A percentile compares a stretch with the other conserved stretches of the same genome.
Evolutionary conservation across 2,113 vertebrate genomes (phyloP).

Genomic region (Lepus timidus): DNA sequence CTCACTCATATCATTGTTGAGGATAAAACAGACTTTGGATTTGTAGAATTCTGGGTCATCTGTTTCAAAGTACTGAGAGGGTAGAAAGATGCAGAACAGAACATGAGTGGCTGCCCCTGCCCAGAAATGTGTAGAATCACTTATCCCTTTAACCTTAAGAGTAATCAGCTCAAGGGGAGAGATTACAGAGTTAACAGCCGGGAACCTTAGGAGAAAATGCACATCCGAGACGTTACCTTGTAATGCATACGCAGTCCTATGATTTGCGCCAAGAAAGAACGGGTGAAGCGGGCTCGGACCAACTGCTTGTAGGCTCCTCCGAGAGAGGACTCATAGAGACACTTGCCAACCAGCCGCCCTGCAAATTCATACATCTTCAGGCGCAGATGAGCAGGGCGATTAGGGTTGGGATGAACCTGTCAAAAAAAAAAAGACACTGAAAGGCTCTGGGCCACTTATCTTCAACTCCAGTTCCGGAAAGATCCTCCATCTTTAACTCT

Average conservation of each 20-base stretch:
- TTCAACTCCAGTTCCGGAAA: slow-evolving; percentile 43
- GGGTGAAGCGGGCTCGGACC: slow-evolving; percentile 97
- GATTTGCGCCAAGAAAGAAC: slow-evolving; percentile 98
- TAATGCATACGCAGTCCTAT: slow-evolving; percentile 99
- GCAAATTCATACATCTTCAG: slow-evolving; percentile 98
- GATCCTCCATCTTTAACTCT: background rate
- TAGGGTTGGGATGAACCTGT: slow-evolving; percentile 97
- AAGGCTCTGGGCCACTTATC: slow-evolving; percentile 33
- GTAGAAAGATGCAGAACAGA: slow-evolving; percentile 70
- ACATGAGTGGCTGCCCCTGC: background rate
- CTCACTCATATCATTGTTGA: slow-evolving; percentile 98
- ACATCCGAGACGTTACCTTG: slow-evolving; percentile 90
- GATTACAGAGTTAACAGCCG: background rate
- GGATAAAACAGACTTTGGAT: slow-evolving; percentile 99
- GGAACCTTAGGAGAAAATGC: background rate
- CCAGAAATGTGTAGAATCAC: slow-evolving; percentile 40
- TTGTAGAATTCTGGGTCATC: slow-evolving; percentile 99
- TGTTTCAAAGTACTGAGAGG: slow-evolving; percentile 96
- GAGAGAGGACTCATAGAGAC: slow-evolving; percentile 97
- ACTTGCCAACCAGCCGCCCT: slow-evolving; percentile 97
- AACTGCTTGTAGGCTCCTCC: slow-evolving; percentile 97
- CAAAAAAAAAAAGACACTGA: slow-evolving; percentile 43
- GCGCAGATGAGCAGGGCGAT: slow-evolving; percentile 92
- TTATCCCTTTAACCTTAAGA: background rate
- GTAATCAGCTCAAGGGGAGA: background rate